A percentile compares a stretch with the other conserved stretches of the same genome.
These are phyloP conservation scores for Brachylomia viminalis DNA, from an alignment of 2,888 invertebrate species.

Conservation along the genomic window DNA sequence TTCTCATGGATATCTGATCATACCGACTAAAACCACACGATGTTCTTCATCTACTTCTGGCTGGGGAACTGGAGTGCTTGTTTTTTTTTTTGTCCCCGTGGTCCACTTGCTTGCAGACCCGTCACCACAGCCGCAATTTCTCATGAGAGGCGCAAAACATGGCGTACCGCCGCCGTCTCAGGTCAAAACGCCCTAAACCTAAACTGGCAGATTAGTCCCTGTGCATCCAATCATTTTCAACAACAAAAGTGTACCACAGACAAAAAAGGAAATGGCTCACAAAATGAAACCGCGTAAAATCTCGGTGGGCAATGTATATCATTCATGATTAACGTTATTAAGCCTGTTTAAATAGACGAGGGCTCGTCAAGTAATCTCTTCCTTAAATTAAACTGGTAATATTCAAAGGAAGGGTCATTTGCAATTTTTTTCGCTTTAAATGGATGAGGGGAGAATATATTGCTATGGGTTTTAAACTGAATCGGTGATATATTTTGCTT, in stretches of 20 bases:
- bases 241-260: slow-evolving; percentile 1
- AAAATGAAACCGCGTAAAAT: slow-evolving; percentile 47
- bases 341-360: slow-evolving; percentile 57
- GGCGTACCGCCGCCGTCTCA: no score
- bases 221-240: neutral
- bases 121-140: no score
- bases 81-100: no score
- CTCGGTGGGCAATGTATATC: slow-evolving; percentile 29
- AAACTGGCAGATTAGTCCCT: no score
- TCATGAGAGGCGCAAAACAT: no score
- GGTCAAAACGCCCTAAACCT: no score
- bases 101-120: no score
- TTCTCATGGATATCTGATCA: no score
- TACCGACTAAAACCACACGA: no score
- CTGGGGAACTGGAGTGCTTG: no score
- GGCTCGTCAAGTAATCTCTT: slow-evolving; percentile 56
- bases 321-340: slow-evolving; percentile 62
- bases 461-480: neutral
- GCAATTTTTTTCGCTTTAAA: slow-evolving; percentile 32
- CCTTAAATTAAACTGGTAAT: slow-evolving; percentile 52
- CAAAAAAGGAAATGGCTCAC: slow-evolving; percentile 21
- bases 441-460: slow-evolving; percentile 1
- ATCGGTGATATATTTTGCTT: neutral
- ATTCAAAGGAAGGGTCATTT: slow-evolving; percentile 52
- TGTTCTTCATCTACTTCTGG: no score